A percentile compares a stretch with the other conserved stretches of the same genome.
Conservation (phyloP, 2,113 vertebrate genomes). For the Pao palembangensis region DNA sequence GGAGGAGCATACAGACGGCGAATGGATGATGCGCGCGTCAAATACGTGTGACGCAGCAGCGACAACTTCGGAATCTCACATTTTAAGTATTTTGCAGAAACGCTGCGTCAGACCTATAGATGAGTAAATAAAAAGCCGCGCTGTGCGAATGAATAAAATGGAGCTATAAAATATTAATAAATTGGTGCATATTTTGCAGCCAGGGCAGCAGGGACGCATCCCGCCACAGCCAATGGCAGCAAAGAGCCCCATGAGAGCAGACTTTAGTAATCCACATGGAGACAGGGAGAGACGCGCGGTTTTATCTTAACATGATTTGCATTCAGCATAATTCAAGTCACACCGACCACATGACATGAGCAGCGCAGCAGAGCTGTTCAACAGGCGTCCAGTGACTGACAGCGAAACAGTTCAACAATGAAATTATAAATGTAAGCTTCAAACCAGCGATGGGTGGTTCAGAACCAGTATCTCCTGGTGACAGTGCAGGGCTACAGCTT, state of each 20-base stretch:
- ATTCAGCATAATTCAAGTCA: slow-evolving; percentile 6
- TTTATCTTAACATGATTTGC: slow-evolving; percentile 24
- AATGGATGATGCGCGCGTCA: slow-evolving; percentile 39
- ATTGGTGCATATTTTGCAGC: not conserved
- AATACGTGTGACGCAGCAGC: slow-evolving; percentile 52
- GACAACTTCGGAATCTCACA: slow-evolving; percentile 26
- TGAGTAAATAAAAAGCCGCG: not conserved
- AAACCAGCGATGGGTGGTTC: not conserved
- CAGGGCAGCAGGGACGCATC: slow-evolving; percentile 4
- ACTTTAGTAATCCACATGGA: slow-evolving; percentile 35
- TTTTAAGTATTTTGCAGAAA: no score
- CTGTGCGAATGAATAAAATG: not conserved
- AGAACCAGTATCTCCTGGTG: not conserved
- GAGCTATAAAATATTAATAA: slow-evolving; percentile 23
- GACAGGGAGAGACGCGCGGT: not conserved
- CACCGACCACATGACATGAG: not conserved
- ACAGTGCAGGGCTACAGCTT: not conserved
- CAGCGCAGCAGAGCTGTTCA: slow-evolving; percentile 7
- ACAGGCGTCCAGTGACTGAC: not conserved
- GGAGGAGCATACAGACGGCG: not conserved
- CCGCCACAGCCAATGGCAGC: slow-evolving; percentile 20
- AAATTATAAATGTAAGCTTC: not conserved
- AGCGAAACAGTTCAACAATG: not conserved
- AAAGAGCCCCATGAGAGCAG: slow-evolving; percentile 30
- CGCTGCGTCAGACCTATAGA: no score